Evolutionary conservation across 2,113 vertebrate species (phyloP), one percentile per base, ranked within the genome.

Genomic region (Tetrao urogallus): DNA sequence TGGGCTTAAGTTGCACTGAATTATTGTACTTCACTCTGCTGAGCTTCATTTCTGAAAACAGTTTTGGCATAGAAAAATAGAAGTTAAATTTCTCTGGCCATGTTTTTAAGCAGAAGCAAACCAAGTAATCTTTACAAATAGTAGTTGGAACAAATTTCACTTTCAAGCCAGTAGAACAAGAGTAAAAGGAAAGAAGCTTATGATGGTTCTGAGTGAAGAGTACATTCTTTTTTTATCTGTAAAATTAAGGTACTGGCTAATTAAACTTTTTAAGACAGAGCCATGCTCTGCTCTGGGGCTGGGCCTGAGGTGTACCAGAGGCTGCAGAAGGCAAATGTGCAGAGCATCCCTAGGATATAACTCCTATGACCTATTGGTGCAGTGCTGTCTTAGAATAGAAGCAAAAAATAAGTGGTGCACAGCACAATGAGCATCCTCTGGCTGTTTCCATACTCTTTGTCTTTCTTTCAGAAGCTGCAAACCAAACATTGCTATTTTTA

Each of bases 361-460:
- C 32, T 87, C 28, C 56, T 19, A 0, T 28, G 25, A 18, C 21
- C 16, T 8, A 3, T 7, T 48, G 21, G 3, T 45, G 24, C 1
- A 4, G 38, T 34, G 56, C 3, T 22, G 40, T 20, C 74, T 64
- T 38, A 47, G n/a, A 66, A 75, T 28, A 52, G 15, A 77, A 88
- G 32, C 1, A 4, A 67, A 10, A 66, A 64, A 38, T 74, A 61
- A 65, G 52, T 48, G 1, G 19, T 40, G 21, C 36, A 16, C 69
- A 45, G 63, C 42, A 45, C 86, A 72, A 69, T 61, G 58, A 50
- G 27, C 45, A 65, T 86, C 88, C 91, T 91, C 43, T 78, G 80
- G 76, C 78, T 72, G 80, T 69, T 94, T 83, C 87, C 6, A 2
- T 81, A 54, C 88, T 45, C 76, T 90, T 94, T 91, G 93, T 95